phyloP scores from a whole-genome alignment of 2,888 invertebrate genomes.

The Coelinius sp. region DNA sequence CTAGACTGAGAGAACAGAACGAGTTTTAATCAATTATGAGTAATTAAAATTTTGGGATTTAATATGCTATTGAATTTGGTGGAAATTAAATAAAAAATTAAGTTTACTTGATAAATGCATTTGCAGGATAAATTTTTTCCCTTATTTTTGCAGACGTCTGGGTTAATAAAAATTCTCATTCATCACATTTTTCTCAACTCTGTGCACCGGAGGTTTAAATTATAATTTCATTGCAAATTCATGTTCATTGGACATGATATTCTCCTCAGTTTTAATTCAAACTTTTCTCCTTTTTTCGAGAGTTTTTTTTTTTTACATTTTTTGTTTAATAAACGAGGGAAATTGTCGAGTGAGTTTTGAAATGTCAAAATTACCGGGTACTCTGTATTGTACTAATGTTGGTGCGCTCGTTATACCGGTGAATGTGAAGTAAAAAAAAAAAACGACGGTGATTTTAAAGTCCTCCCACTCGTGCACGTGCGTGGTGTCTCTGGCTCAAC shows the following conservation, averaged over 20 bases:
- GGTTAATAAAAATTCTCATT: slow-evolving; percentile 11
- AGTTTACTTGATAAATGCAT: too few relatives aligned
- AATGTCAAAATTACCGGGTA: slow-evolving; percentile 8
- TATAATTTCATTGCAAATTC: background rate
- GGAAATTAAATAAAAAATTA: too few relatives aligned
- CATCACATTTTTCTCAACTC: slow-evolving; percentile 6
- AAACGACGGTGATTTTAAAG: slow-evolving; percentile 9
- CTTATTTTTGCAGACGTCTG: background rate
- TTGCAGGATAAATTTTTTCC: too few relatives aligned
- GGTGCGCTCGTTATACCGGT: slow-evolving; percentile 12
- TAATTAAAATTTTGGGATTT: background rate
- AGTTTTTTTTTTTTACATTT: background rate
- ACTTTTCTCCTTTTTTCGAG: background rate
- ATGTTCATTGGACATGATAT: background rate
- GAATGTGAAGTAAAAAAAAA: background rate
- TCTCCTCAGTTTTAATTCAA: background rate
- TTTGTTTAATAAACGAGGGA: background rate
- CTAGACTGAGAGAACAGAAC: background rate
- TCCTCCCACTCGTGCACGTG: slow-evolving; percentile 32
- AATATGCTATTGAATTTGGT: background rate
- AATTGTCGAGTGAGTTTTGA: slow-evolving; percentile 7
- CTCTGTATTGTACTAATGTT: background rate
- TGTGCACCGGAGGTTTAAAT: background rate
- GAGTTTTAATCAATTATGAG: background rate
- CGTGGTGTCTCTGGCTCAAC: slow-evolving; percentile 32